Evolutionary conservation across 2,797 vertebrate species (phyloP), one percentile per base, ranked within the genome.

Genomic region (Mormyrus proboscirostris): DNA sequence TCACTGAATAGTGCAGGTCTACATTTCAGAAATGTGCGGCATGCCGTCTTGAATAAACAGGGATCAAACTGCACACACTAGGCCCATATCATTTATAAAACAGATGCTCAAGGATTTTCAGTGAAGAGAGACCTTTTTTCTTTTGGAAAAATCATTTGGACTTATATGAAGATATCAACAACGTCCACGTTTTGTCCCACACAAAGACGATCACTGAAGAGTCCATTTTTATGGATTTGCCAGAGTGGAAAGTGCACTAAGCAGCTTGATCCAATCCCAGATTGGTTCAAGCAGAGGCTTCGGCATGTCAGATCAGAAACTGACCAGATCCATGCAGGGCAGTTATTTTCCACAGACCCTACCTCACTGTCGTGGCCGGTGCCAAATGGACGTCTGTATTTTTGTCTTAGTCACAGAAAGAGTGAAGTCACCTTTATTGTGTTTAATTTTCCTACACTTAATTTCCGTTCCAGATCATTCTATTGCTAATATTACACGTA

Each of bases 391-490:
- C 94, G 94, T 94, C 93, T 93, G 94, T 92, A 93, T 90, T 93
- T 93, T 82, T 88, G 89, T 92, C 90, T 90, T 92, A 94, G 95
- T 95, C 93, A 92, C 90, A 94, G 94, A 94, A 93, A 91, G 90
- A 91, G 91, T 93, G 94, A 95, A 93, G 92, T 95, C 88, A 92
- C 88, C 91, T 69, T 3, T 92, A 89, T n/a, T 90, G 90, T 55
- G 91, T 94, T 93, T 94, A 92, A 91, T 94, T 92, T 93, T 89
- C 89, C 76, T 90, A 88, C 89, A 79, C 94, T 94, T 93, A 87
- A 92, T 94, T 95, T 94, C 94, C 89, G 6, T 88, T 76, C 59
- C 73, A 22, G 86, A 84, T 87, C 51, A 89, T 90, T 89, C 92
- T 89, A 92, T 94, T 88, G 10, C 87, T 93, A 91, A 90, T 91